Conservation (phyloP, 2,113 vertebrate genomes). For the Ivindomyrus marchei region DNA sequence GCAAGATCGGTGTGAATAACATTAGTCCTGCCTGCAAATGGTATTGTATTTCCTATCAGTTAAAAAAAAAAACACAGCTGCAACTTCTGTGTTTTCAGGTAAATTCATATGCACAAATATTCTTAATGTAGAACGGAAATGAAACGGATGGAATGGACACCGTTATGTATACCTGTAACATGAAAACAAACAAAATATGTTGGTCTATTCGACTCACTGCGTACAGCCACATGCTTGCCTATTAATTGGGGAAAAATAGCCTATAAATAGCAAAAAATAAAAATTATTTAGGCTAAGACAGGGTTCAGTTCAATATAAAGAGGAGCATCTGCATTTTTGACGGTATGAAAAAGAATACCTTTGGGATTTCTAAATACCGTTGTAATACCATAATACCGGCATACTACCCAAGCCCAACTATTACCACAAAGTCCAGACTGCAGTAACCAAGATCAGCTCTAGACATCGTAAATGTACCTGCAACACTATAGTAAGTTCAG, state of each 20-base stretch:
- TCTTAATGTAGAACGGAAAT: neutral
- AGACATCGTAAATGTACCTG: neutral
- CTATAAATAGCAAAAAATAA: neutral
- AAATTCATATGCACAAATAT: neutral
- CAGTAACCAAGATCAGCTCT: neutral
- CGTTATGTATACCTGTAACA: neutral
- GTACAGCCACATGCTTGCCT: neutral
- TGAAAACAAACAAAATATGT: neutral
- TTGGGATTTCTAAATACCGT: neutral
- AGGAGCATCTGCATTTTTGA: neutral
- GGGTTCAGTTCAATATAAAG: neutral
- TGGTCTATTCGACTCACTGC: neutral
- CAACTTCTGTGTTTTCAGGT: neutral
- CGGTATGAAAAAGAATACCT: neutral
- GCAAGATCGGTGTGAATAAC: neutral
- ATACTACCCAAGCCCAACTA: neutral
- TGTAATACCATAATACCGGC: neutral
- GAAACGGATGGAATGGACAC: neutral
- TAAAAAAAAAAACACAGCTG: neutral
- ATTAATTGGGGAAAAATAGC: neutral
- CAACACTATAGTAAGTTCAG: neutral
- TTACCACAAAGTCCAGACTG: neutral
- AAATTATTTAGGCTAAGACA: neutral
- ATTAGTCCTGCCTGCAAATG: neutral
- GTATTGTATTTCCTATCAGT: neutral